Conservation (phyloP, 2,888 invertebrate species). For the Archaeoteleia sp. region DNA sequence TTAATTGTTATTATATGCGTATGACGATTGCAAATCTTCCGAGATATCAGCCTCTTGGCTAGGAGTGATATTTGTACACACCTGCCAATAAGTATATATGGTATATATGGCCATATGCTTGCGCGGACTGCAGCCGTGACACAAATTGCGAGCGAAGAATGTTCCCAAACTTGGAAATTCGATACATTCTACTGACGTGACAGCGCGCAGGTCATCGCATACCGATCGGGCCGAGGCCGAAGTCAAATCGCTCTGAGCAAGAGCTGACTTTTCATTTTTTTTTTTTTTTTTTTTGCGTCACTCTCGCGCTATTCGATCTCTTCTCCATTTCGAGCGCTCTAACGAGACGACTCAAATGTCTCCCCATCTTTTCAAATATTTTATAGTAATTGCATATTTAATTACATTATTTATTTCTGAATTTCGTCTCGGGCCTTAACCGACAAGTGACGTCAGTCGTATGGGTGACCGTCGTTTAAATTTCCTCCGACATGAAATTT, state of each 20-base stretch:
- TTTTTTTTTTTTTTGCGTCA: slow-evolving; percentile 16
- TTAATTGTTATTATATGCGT: no score
- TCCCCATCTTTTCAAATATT: no score
- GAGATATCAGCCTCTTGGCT: slow-evolving; percentile 32
- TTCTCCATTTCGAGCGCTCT: no score
- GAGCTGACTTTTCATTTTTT: slow-evolving; percentile 23
- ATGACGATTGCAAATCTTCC: no score
- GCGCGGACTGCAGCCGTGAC: slow-evolving; percentile 61
- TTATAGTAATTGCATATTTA: no score
- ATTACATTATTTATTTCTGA: no score
- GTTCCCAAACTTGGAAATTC: slow-evolving; percentile 71
- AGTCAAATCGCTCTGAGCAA: slow-evolving; percentile 29
- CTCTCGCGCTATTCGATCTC: no score
- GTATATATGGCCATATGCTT: slow-evolving; percentile 51
- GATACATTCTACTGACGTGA: slow-evolving; percentile 66
- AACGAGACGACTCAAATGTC: no score
- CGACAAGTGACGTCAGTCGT: no score
- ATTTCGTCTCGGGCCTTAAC: no score
- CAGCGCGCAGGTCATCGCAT: slow-evolving; percentile 55
- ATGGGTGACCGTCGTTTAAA: no score
- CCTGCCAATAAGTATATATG: slow-evolving; percentile 40
- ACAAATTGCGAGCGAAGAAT: slow-evolving; percentile 67
- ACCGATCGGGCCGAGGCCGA: slow-evolving; percentile 50
- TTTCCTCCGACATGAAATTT: no score
- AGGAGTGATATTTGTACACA: slow-evolving; percentile 43